These are phyloP conservation scores for Anthopleura sola DNA, from an alignment of 64 coral and sea anemone genomes.

Conservation along the genomic window DNA sequence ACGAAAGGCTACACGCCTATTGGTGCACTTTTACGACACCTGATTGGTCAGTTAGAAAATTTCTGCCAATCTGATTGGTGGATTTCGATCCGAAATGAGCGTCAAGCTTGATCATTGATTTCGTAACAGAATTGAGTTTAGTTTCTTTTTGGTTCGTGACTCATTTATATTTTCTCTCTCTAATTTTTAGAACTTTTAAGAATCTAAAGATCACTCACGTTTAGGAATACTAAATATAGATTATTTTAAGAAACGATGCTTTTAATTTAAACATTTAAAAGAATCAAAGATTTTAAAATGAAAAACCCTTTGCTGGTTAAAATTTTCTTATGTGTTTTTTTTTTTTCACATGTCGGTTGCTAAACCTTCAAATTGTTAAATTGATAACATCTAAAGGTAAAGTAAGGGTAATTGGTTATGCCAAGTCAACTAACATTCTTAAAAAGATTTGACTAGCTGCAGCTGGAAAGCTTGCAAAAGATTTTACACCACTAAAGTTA, in stretches of 20 bases:
- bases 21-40: slow-evolving; percentile 46
- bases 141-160: neutral
- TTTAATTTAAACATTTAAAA: too few relatives aligned
- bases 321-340: too few relatives aligned
- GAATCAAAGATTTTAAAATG: neutral
- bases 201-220: neutral
- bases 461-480: neutral
- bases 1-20: slow-evolving; percentile 24
- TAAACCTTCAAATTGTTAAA: neutral
- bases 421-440: neutral
- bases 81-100: slow-evolving; percentile 61
- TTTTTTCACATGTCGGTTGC: neutral
- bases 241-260: neutral
- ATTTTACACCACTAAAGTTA: neutral
- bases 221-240: neutral
- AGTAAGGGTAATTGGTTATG: too few relatives aligned
- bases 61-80: slow-evolving; percentile 56
- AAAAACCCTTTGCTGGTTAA: neutral
- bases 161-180: neutral
- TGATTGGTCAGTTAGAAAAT: slow-evolving; percentile 53
- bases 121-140: neutral
- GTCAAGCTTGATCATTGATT: slow-evolving; percentile 36
- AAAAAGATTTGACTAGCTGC: neutral
- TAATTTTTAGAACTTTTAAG: neutral
- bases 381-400: neutral